Evolutionary conservation across 2,113 vertebrate species (phyloP), one percentile per base, ranked within the genome.

Genomic region (Todiramphus saurophagus): DNA sequence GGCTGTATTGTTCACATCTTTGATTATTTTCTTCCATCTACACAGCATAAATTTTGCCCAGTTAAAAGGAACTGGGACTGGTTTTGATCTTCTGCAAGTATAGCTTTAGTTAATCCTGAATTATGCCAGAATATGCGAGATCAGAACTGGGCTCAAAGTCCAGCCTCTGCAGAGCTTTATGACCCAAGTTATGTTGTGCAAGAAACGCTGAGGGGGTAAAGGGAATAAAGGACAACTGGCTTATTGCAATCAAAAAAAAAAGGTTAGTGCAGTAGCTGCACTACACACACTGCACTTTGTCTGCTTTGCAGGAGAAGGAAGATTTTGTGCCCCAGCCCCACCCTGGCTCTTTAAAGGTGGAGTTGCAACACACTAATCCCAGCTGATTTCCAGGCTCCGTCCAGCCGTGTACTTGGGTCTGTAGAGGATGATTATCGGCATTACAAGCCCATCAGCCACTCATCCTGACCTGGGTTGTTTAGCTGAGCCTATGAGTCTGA

Each of bases 381-480:
- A 81, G 59, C 13, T 80, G 67, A 73, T 85, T 93, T 93, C 67
- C 96, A 92, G 53, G 27, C 62, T 91, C 90, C 2, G 1, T 82
- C 82, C 82, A 84, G 43, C 43, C 0, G 0, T 6, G 4, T 50
- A 31, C 41, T 31, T 58, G 60, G n/a, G n/a, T 69, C 25, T 5
- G 1, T n/a, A 44, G 28, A 63, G 87, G 46, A 31, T 62, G 62
- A 81, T 87, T 74, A 23, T 50, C 5, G 4, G 50, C 10, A 13
- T 39, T n/a, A 56, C 60, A 25, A 69, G 31, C n/a, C 33, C 51
- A 21, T 55, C 25, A 30, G 27, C 51, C 50, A 44, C 55, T 31
- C 0, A 0, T 67, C 73, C 58, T 64, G 51, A 72, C 66, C 48
- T 28, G 33, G 67, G 30, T n/a, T 0, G 0, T 81, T 59, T 82